Evolutionary conservation across 2,888 invertebrate genomes (phyloP).

Genomic region (Drosophila nigricruria): DNA sequence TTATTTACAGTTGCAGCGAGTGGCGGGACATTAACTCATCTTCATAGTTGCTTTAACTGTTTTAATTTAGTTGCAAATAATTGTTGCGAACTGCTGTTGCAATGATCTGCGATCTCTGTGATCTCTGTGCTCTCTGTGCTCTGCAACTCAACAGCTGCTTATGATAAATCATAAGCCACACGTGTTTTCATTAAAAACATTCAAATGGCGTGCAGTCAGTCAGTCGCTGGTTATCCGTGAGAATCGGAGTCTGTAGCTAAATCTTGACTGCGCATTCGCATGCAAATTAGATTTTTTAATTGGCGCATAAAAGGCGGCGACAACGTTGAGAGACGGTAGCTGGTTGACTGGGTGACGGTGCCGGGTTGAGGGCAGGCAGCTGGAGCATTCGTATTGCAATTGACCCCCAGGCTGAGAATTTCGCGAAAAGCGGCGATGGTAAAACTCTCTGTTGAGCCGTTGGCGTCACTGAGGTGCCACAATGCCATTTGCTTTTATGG

Average conservation of each 20-base stretch:
- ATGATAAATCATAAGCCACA: slow-evolving; percentile 64
- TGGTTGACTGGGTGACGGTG: neutral
- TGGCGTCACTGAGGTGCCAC: slow-evolving; percentile 71
- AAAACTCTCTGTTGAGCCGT: slow-evolving; percentile 38
- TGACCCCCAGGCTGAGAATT: slow-evolving; percentile 50
- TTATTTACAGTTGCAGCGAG: slow-evolving; percentile 22
- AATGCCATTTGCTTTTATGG: slow-evolving; percentile 79
- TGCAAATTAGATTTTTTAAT: slow-evolving; percentile 82
- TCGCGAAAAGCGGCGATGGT: slow-evolving; percentile 58
- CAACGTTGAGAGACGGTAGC: slow-evolving; percentile 43
- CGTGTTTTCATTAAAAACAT: slow-evolving; percentile 45
- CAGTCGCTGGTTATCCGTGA: slow-evolving; percentile 46
- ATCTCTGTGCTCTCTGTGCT: slow-evolving; percentile 26
- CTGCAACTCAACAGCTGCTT: slow-evolving; percentile 48
- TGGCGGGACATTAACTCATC: slow-evolving; percentile 33
- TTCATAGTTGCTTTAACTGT: slow-evolving; percentile 52
- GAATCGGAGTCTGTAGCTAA: slow-evolving; percentile 45
- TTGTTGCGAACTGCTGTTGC: slow-evolving; percentile 15
- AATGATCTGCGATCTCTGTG: slow-evolving; percentile 44
- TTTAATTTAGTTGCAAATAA: slow-evolving; percentile 54
- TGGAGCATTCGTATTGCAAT: slow-evolving; percentile 30
- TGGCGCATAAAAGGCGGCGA: slow-evolving; percentile 72
- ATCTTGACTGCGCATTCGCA: slow-evolving; percentile 48
- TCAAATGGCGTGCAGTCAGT: slow-evolving; percentile 29
- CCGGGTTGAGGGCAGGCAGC: slow-evolving; percentile 12